phyloP scores from a whole-genome alignment of 2,113 vertebrate species.

The Dolichallabes microphthalmus region DNA sequence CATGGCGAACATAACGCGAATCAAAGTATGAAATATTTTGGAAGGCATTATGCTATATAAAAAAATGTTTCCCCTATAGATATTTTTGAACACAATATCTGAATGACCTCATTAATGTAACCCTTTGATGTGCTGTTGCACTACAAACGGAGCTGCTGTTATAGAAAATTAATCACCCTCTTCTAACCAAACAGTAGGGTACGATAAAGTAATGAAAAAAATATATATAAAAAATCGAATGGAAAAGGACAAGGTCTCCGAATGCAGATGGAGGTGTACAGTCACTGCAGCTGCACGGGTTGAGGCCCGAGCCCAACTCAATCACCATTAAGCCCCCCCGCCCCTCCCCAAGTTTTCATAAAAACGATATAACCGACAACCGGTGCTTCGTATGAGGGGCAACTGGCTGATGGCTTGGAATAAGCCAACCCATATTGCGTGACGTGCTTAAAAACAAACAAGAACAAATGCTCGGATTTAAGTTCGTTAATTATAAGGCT shows the following conservation, averaged over 20 bases:
- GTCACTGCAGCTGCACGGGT: neutral
- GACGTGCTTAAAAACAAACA: neutral
- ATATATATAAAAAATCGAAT: no score
- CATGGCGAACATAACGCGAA: no score
- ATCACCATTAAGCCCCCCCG: no score
- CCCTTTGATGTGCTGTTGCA: neutral
- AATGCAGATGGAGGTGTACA: neutral
- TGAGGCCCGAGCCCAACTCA: neutral
- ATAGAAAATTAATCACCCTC: neutral
- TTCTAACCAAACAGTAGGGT: neutral
- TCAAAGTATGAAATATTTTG: no score
- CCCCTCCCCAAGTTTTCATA: neutral
- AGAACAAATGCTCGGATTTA: neutral
- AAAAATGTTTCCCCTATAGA: no score
- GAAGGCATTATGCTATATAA: no score
- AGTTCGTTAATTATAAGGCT: no score
- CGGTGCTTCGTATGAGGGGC: neutral
- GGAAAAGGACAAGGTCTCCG: no score
- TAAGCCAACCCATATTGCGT: neutral
- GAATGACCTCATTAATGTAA: neutral
- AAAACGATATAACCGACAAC: neutral
- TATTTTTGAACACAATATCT: no score
- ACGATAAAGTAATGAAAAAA: no score
- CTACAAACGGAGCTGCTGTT: neutral
- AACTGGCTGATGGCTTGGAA: neutral